A percentile compares a stretch with the other conserved stretches of the same genome.
These are phyloP conservation scores for Hemistola chrysoprasaria DNA, from an alignment of 2,888 invertebrate species.

Conservation along the genomic window DNA sequence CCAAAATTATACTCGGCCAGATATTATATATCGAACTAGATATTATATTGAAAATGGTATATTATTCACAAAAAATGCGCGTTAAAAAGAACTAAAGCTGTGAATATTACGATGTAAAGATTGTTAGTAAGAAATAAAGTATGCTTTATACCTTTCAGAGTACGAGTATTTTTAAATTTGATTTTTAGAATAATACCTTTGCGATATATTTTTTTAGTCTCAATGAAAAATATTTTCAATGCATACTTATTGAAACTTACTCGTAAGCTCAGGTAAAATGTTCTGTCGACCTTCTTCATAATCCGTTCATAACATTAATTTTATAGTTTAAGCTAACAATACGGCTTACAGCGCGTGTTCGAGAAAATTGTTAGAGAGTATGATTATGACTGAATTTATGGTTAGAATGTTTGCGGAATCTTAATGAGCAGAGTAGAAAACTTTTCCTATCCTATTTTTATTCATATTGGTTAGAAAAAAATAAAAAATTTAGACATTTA, in stretches of 20 bases:
- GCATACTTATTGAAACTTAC: conserved; percentile 19
- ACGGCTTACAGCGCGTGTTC: too few relatives aligned
- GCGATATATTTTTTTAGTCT: conserved; percentile 5
- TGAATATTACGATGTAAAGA: conserved; percentile 66
- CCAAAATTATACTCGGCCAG: conserved; percentile 21
- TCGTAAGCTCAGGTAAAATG: conserved; percentile 20
- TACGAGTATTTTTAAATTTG: too few relatives aligned
- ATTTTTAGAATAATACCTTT: too few relatives aligned
- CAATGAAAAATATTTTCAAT: conserved; percentile 6
- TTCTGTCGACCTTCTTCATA: conserved; percentile 33
- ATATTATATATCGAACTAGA: too few relatives aligned
- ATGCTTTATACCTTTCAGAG: too few relatives aligned
- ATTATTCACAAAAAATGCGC: conserved; percentile 52
- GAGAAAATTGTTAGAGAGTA: conserved; percentile 4
- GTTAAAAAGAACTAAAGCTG: conserved; percentile 78
- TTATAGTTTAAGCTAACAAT: too few relatives aligned
- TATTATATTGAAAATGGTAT: conserved; percentile 34
- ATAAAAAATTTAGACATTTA: too few relatives aligned
- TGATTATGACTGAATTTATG: too few relatives aligned
- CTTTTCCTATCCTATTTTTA: too few relatives aligned
- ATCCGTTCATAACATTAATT: conserved; percentile 34
- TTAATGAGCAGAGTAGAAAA: too few relatives aligned
- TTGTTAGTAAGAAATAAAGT: conserved; percentile 54
- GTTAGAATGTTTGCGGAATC: too few relatives aligned
- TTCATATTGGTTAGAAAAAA: too few relatives aligned